A percentile compares a stretch with the other conserved stretches of the same genome.
Conservation (phyloP, 2,888 invertebrate genomes). For the Prosopocoilus inquinatus region DNA sequence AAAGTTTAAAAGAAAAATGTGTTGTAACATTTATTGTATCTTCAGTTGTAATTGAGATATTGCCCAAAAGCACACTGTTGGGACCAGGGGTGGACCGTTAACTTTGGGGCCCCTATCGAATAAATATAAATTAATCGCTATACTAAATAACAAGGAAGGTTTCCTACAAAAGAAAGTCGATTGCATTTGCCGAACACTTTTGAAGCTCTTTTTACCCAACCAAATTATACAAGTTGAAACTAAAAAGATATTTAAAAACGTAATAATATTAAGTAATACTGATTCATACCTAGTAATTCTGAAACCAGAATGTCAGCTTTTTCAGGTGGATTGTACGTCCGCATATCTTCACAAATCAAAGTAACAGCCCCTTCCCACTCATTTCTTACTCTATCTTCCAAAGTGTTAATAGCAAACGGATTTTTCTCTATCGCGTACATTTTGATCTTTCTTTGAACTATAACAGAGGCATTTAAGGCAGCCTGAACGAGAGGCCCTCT, state of each 20-base stretch:
- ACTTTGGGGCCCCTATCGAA: too few relatives aligned
- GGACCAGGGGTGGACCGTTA: too few relatives aligned
- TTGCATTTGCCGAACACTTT: not conserved
- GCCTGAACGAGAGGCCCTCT: conserved; percentile 92
- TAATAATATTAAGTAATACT: not conserved
- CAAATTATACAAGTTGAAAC: not conserved
- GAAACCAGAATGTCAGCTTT: conserved; percentile 95
- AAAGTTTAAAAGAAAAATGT: too few relatives aligned
- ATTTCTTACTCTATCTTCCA: conserved; percentile 72
- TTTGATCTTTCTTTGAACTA: conserved; percentile 70
- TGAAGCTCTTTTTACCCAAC: too few relatives aligned
- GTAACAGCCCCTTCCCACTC: conserved; percentile 77
- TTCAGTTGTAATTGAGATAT: too few relatives aligned
- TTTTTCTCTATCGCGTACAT: conserved; percentile 98
- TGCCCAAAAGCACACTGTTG: too few relatives aligned
- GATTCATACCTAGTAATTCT: conserved; percentile 75
- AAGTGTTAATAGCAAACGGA: conserved; percentile 88
- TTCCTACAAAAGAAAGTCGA: not conserved
- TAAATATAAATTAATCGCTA: too few relatives aligned
- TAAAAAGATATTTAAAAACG: not conserved
- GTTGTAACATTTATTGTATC: too few relatives aligned
- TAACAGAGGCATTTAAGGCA: conserved; percentile 72
- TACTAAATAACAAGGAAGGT: too few relatives aligned
- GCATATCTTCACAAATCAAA: conserved; percentile 84
- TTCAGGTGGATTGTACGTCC: conserved; percentile 75